These are phyloP conservation scores for Eunapius fragilis DNA, from an alignment of 37 sponge, comb jelly and placozoan genomes.

Conservation along the genomic window DNA sequence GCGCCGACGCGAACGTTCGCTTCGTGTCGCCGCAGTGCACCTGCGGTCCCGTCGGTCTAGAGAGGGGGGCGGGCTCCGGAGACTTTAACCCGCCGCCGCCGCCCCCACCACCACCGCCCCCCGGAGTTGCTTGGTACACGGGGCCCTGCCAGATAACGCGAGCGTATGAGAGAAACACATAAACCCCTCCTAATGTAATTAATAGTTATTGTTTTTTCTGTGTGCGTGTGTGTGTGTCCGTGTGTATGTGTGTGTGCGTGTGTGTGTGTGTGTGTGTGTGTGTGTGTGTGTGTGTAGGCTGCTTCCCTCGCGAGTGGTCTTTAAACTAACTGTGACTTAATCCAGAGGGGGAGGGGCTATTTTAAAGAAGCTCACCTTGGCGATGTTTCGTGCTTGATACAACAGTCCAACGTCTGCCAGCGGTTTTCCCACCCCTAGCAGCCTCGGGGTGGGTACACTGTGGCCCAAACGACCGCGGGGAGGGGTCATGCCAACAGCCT, in stretches of 20 bases:
- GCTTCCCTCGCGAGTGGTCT: too few relatives aligned
- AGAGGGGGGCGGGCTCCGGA: too few relatives aligned
- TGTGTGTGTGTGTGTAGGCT: background rate
- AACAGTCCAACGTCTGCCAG: background rate
- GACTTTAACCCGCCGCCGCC: too few relatives aligned
- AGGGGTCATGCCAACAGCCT: slow-evolving; percentile 53
- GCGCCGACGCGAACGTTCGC: slow-evolving; percentile 7
- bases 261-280: background rate
- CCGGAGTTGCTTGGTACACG: too few relatives aligned
- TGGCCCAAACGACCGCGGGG: slow-evolving; percentile 59
- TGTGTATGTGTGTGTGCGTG: background rate
- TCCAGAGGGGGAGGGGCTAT: background rate
- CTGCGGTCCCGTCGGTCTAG: too few relatives aligned
- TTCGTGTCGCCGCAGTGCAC: too few relatives aligned
- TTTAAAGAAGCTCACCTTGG: background rate
- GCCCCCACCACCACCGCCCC: too few relatives aligned
- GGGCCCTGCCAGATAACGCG: too few relatives aligned
- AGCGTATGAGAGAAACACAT: too few relatives aligned
- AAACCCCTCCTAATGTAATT: too few relatives aligned
- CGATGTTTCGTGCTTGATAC: too few relatives aligned
- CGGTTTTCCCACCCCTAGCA: slow-evolving; percentile 19
- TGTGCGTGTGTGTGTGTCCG: background rate
- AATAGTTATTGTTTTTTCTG: background rate
- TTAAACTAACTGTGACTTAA: too few relatives aligned
- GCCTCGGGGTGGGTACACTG: slow-evolving; percentile 72